These are phyloP conservation scores for Laupala kohalensis DNA, from an alignment of 1,140 invertebrate species.

Conservation along the genomic window DNA sequence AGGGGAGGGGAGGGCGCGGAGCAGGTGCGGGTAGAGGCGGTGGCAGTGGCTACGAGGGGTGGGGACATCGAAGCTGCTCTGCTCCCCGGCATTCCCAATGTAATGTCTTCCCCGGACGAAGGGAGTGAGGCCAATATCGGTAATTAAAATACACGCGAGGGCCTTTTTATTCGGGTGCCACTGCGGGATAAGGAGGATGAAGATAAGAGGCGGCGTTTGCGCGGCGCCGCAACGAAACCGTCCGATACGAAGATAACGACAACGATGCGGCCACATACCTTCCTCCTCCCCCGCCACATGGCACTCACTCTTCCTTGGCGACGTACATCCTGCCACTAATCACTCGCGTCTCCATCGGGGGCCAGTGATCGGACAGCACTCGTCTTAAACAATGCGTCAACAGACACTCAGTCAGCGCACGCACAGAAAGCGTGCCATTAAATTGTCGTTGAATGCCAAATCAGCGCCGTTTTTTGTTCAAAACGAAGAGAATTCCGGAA, in stretches of 20 bases:
- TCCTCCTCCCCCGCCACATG: too few species aligned
- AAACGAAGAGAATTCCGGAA: background rate
- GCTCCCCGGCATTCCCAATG: background rate
- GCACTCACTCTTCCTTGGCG: too few species aligned
- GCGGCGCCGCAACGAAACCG: too few species aligned
- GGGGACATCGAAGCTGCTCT: background rate
- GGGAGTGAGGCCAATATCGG: background rate
- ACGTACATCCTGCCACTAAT: too few species aligned
- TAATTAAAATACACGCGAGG: background rate
- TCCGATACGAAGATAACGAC: background rate
- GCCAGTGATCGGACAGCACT: background rate
- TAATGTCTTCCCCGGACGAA: background rate
- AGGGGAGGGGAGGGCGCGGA: background rate
- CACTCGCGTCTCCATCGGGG: too few species aligned
- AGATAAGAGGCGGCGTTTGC: background rate
- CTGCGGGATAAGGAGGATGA: background rate
- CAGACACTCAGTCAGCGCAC: background rate
- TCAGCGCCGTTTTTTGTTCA: background rate
- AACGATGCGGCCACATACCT: too few species aligned
- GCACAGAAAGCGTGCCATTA: background rate
- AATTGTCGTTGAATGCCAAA: background rate
- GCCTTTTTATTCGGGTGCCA: background rate
- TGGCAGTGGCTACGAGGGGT: too few species aligned
- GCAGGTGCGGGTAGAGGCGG: background rate
- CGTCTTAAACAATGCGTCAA: background rate